These are phyloP conservation scores for Drosophila ambigua DNA, from an alignment of 1,140 invertebrate species.

Conservation along the genomic window DNA sequence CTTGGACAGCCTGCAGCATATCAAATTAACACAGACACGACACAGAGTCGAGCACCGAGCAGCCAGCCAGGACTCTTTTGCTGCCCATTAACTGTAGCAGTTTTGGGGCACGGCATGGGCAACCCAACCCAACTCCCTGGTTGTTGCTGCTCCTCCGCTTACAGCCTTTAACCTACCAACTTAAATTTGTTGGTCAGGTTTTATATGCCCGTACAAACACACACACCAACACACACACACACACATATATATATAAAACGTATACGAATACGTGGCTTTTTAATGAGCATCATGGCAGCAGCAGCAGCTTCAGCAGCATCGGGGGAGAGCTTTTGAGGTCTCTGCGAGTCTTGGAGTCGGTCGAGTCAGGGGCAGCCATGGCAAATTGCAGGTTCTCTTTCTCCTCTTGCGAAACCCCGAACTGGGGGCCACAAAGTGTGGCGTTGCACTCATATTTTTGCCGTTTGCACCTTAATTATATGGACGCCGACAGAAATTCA, in stretches of 20 bases:
- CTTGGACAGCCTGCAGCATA: slow-evolving; percentile 69
- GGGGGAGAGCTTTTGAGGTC: slow-evolving; percentile 29
- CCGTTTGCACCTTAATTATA: slow-evolving; percentile 80
- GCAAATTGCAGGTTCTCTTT: slow-evolving; percentile 73
- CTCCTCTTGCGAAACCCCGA: slow-evolving; percentile 7
- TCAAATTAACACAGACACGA: slow-evolving; percentile 79
- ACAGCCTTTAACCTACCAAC: slow-evolving; percentile 25
- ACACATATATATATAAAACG: neutral
- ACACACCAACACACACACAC: too few relatives aligned
- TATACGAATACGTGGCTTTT: slow-evolving; percentile 52
- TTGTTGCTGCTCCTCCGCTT: neutral
- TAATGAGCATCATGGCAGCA: slow-evolving; percentile 71
- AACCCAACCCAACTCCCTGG: slow-evolving; percentile 4
- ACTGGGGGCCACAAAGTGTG: slow-evolving; percentile 49
- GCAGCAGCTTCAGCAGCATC: slow-evolving; percentile 23
- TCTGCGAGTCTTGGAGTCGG: slow-evolving; percentile 27
- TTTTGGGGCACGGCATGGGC: slow-evolving; percentile 61
- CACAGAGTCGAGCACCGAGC: slow-evolving; percentile 15
- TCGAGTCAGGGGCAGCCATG: slow-evolving; percentile 31
- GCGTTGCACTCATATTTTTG: slow-evolving; percentile 80
- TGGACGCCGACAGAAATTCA: slow-evolving; percentile 78
- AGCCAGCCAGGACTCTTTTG: slow-evolving; percentile 54
- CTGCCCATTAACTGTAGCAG: slow-evolving; percentile 79
- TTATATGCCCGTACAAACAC: neutral
- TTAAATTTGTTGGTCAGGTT: slow-evolving; percentile 79